Evolutionary conservation across 2,113 vertebrate genomes (phyloP), one percentile per base, ranked within the genome.

Genomic region (Cebidichthys violaceus): DNA sequence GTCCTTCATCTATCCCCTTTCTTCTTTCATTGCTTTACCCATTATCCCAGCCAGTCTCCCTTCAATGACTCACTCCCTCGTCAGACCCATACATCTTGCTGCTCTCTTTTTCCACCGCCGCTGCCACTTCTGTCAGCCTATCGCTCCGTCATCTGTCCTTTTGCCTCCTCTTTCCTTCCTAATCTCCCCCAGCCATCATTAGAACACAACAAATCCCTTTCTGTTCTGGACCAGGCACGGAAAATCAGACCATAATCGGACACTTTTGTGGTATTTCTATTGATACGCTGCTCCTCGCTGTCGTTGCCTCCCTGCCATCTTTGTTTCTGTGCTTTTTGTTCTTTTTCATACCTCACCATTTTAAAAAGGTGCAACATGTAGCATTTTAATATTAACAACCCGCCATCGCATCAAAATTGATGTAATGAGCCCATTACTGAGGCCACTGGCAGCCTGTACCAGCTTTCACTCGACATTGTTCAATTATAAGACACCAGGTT

Each of bases 1-100:
- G 90, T 91, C 84, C 87, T 94, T 93, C 91, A 93, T 93, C 92
- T 88, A 92, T 86, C 87, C 88, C 82, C 84, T 84, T 88, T 90
- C 88, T 90, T 90, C 67, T 82, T 86, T 90, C 89, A 85, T 89
- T 91, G 82, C 86, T 90, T 89, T 88, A 70, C 80, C 89, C 93
- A 93, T 93, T 94, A 94, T 93, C 92, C 92, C 66, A 24, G 71
- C 79, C 74, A 80, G 90, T 88, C 89, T 92, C 88, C 85, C 90
- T 89, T 86, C 92, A 85, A 90, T 94, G 93, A 94, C 85, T 94
- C 90, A 92, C 88, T 89, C 79, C 62, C 85, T 73, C 65, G 70
- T 89, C 93, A 93, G 83, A 79, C 85, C 62, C 89, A 93, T 94
- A 91, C 86, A 88, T 94, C 93, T 94, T 90, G 83, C 85, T 43